Evolutionary conservation across 1,140 invertebrate species (phyloP), one percentile per base, ranked within the genome.

Genomic region (Glomeris maerens): DNA sequence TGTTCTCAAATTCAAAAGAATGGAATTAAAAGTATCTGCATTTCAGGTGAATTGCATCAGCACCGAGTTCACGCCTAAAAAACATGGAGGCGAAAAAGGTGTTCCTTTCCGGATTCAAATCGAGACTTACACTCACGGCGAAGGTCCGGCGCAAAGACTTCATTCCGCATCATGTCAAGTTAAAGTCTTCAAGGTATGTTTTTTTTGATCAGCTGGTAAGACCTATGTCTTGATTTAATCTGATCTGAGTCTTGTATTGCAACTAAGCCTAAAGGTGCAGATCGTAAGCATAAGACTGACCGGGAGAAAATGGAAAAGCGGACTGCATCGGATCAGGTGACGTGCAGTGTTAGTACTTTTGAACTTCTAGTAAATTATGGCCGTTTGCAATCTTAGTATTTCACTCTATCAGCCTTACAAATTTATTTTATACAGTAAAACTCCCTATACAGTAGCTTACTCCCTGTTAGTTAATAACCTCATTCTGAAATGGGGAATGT

Each of bases 221-320:
- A 5, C 5, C 25, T 10, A 42, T 5, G 20, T 42, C 20, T 10
- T 42, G 10, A 42, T 17, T 10, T 42, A 42, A 5, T 21, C 5
- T 21, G 14, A 27, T 50, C n/a, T 5, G 2, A 25, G 3, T n/a
- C 21, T 49, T 36, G 13, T 42, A 29, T 27, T 39, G 36, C 41
- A 27, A 86, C 87, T 59, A 82, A 93, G 71, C 69, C 93, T 44
- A 95, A 96, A 71, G 93, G 93, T 14, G 93, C 91, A 0, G 92
- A 98, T 68, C 73, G 93, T 42, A 98, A 98, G 64, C 91, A 96
- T 64, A 96, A 96, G 67, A 93, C 95, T 61, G 93, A 98, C 67
- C 70, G 88, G 17, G 91, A 96, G 62, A 96, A 95, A 68, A 90
- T 97, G 62, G 75, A 84, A 60, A 84, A 90, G 58, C 72, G 88